A percentile compares a stretch with the other conserved stretches of the same genome.
These are phyloP conservation scores for Drosophila mimetica DNA, from an alignment of 2,888 invertebrate species.

Conservation along the genomic window DNA sequence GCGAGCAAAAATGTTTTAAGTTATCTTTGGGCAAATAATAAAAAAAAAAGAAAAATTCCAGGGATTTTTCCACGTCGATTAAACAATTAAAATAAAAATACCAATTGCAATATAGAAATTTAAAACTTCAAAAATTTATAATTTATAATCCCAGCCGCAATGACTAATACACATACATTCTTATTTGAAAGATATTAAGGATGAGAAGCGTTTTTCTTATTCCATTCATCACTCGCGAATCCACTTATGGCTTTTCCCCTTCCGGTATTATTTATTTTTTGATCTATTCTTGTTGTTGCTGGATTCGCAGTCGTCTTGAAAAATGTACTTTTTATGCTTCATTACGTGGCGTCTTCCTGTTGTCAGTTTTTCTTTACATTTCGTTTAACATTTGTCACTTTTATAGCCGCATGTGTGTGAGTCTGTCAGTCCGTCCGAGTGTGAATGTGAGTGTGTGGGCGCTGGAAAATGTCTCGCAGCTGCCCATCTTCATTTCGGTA, in stretches of 20 bases:
- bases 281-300: slow-evolving; percentile 25
- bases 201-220: background rate
- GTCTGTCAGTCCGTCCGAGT: slow-evolving; percentile 19
- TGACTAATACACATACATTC: background rate
- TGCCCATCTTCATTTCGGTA: slow-evolving; percentile 72
- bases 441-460: slow-evolving; percentile 35
- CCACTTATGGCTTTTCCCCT: slow-evolving; percentile 16
- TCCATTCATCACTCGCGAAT: background rate
- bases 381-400: slow-evolving; percentile 80
- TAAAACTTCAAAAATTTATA: too few species aligned
- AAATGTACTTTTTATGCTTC: slow-evolving; percentile 80
- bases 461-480: slow-evolving; percentile 64
- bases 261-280: slow-evolving; percentile 5
- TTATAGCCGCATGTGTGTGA: slow-evolving; percentile 65
- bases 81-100: background rate
- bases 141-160: too few species aligned
- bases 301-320: slow-evolving; percentile 69
- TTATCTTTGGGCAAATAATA: background rate
- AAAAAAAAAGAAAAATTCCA: background rate
- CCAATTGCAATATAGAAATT: too few species aligned
- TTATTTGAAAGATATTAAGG: background rate
- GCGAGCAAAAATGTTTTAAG: background rate
- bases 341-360: slow-evolving; percentile 77
- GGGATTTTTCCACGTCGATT: background rate
- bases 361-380: slow-evolving; percentile 79